Evolutionary conservation across 2,797 vertebrate genomes (phyloP).

Genomic region (Lindbergichthys nudifrons): DNA sequence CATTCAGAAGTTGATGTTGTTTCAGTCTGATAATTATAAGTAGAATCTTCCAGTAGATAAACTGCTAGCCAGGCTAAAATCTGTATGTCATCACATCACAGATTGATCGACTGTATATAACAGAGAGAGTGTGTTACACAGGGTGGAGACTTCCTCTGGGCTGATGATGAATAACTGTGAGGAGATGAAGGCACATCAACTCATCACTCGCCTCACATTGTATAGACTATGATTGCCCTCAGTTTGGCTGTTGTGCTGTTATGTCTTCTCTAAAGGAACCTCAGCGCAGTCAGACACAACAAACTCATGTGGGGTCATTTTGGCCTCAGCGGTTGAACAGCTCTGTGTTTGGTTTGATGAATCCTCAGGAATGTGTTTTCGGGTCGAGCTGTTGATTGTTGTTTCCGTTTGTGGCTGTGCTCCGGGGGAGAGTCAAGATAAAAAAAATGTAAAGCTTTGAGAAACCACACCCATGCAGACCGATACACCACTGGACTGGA

Average conservation of each 20-base stretch:
- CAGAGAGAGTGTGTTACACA: conserved; percentile 38
- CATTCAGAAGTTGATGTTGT: conserved; percentile 16
- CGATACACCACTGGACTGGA: conserved; percentile 22
- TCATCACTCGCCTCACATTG: conserved; percentile 47
- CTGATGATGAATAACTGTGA: conserved; percentile 47
- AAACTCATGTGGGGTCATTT: conserved; percentile 56
- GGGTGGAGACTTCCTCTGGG: conserved; percentile 64
- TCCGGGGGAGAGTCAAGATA: conserved; percentile 46
- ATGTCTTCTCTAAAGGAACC: conserved; percentile 35
- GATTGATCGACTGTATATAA: conserved; percentile 47
- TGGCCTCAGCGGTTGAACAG: conserved; percentile 19
- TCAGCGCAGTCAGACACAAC: conserved; percentile 58
- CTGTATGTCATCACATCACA: conserved; percentile 33
- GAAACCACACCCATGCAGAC: conserved; percentile 53
- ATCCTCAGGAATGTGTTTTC: conserved; percentile 63
- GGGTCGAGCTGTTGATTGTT: conserved; percentile 68
- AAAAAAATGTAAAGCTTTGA: conserved; percentile 55
- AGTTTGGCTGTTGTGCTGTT: conserved; percentile 26
- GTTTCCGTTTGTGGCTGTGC: conserved; percentile 62
- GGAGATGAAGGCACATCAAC: conserved; percentile 53
- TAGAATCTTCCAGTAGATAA: conserved; percentile 2
- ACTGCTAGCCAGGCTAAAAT: conserved; percentile 16
- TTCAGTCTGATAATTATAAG: conserved; percentile 1
- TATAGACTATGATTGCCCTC: conserved; percentile 35
- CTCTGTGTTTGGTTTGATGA: conserved; percentile 46